phyloP scores from a whole-genome alignment of 2,888 invertebrate genomes.

The Xylota sylvarum region DNA sequence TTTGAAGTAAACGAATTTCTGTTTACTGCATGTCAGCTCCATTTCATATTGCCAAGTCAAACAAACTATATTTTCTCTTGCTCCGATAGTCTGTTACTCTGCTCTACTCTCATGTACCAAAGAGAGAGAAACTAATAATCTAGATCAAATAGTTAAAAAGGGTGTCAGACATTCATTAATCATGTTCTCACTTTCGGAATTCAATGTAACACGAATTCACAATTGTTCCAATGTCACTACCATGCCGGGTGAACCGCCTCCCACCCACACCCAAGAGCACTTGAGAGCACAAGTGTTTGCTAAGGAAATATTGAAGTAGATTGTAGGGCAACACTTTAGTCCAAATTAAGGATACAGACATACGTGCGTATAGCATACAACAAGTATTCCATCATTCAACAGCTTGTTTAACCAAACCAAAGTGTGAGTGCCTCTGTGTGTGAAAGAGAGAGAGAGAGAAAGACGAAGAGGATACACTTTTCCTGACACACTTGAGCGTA shows the following conservation, averaged over 20 bases:
- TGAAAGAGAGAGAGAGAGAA: no score
- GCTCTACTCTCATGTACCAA: no score
- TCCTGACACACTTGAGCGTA: slow-evolving; percentile 14
- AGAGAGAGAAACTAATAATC: slow-evolving; percentile 12
- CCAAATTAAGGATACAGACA: slow-evolving; percentile 53
- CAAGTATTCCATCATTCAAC: slow-evolving; percentile 69
- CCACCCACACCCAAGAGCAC: not conserved
- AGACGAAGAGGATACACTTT: not conserved
- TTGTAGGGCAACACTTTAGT: slow-evolving; percentile 53
- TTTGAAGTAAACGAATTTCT: slow-evolving; percentile 28
- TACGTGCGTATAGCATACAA: slow-evolving; percentile 13
- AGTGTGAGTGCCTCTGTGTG: no score
- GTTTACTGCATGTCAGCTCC: slow-evolving; percentile 33
- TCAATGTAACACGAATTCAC: slow-evolving; percentile 53
- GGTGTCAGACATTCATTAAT: slow-evolving; percentile 67
- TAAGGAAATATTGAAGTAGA: slow-evolving; percentile 66
- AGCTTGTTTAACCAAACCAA: slow-evolving; percentile 50
- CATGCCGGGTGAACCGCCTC: slow-evolving; percentile 16
- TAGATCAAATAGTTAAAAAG: slow-evolving; percentile 55
- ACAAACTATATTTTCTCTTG: slow-evolving; percentile 1
- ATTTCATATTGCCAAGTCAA: slow-evolving; percentile 42
- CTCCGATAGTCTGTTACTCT: no score
- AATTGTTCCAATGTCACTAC: slow-evolving; percentile 58
- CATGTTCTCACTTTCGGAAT: slow-evolving; percentile 53
- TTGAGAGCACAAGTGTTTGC: slow-evolving; percentile 47